Evolutionary conservation across 1,140 invertebrate species (phyloP), one percentile per base, ranked within the genome.

Genomic region (Neoseiulus cucumeris): DNA sequence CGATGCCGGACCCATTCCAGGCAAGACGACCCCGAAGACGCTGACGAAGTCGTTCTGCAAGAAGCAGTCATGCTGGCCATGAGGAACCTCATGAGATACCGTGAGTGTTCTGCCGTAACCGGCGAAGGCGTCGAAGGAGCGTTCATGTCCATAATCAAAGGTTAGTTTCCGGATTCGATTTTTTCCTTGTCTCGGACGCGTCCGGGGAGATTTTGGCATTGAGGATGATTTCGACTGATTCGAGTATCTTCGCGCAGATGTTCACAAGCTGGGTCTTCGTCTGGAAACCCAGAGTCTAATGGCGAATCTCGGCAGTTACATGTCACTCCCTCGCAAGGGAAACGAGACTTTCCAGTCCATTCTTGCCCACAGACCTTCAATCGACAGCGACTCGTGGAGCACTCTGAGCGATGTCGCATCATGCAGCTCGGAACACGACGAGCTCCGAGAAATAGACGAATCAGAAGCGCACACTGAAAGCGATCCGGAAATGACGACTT

Each of bases 51-150:
- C 9, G 9, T 39, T 1, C 25, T 59, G 14, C 25, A 59, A 2
- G 51, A 59, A 2, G 51, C 51, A 25, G 51, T 59, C 17, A 59
- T 25, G 51, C 51, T 59, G 12, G 51, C 51, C 14, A 25, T 59
- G 51, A n/a, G 22, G 4, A 59, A 59, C 51, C 51, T 59, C 14
- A 59, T 59, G 51, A n/a, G 51, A 20, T 59, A 59, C 22, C 51
- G 51, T 59, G 51, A 59, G 22, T 29, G 14, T 2, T 59, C 51
- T 5, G 51, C 51, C 33, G 33, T 33, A n/a, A 59, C 51, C 17
- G 22, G 51, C 33, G 51, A 59, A 9, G 51, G 51, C 22, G 51
- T 59, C 14, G 14, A 59, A 20, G 51, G 51, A 17, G 51, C 51
- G 2, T 59, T 59, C 22, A 59, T 59, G 51, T 59, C 51, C 14